Evolutionary conservation across 1,140 invertebrate species (phyloP).

Genomic region (Centruroides vittatus): DNA sequence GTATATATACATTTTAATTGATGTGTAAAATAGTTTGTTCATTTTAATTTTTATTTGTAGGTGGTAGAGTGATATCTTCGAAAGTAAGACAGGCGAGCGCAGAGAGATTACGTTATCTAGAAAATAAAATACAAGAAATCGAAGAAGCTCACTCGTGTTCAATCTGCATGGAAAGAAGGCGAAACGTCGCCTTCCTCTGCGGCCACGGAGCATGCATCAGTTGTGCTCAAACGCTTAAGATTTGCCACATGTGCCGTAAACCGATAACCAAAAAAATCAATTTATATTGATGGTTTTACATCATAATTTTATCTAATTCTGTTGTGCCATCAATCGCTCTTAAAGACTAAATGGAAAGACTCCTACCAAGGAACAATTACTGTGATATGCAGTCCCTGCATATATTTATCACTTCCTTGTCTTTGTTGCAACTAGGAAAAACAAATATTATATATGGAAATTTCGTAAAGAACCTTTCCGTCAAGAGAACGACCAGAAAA

Average conservation of each 20-base stretch:
- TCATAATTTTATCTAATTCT: not conserved
- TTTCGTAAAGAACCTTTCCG: too few species aligned
- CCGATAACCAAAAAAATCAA: slow-evolving; percentile 78
- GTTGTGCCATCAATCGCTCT: too few species aligned
- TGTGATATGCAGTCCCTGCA: too few species aligned
- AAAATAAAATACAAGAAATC: slow-evolving; percentile 70
- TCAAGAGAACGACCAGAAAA: too few species aligned
- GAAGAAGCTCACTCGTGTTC: slow-evolving; percentile 65
- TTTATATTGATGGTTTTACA: slow-evolving; percentile 32
- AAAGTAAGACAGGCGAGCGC: slow-evolving; percentile 42
- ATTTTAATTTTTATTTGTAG: slow-evolving; percentile 5
- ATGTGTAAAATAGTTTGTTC: too few species aligned
- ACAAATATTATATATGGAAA: too few species aligned
- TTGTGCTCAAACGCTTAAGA: slow-evolving; percentile 63
- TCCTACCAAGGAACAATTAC: too few species aligned
- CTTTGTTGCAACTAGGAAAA: too few species aligned
- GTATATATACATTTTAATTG: too few species aligned
- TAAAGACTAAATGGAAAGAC: too few species aligned
- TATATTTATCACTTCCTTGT: too few species aligned
- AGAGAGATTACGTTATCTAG: slow-evolving; percentile 51
- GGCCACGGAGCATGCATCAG: slow-evolving; percentile 72
- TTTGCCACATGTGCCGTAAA: slow-evolving; percentile 85
- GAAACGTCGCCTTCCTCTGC: slow-evolving; percentile 74
- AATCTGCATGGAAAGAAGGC: slow-evolving; percentile 44
- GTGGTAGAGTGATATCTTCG: slow-evolving; percentile 27